Percentiles rank a stretch among this genome's conserved stretches.
Conservation (phyloP, 2,113 vertebrate genomes). For the Empidonax alnorum region DNA sequence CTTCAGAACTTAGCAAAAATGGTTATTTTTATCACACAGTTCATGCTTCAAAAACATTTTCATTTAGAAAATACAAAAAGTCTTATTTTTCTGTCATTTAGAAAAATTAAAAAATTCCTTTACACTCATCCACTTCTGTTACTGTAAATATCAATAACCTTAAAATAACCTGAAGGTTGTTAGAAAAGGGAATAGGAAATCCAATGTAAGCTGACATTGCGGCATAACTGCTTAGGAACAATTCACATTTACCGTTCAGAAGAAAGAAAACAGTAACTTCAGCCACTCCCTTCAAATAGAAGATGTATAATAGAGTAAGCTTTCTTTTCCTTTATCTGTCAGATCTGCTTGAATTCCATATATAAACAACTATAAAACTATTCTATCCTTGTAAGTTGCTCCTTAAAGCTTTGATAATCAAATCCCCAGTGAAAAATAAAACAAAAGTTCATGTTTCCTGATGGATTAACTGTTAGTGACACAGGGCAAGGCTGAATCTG, state of each 20-base stretch:
- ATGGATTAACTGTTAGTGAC: not conserved
- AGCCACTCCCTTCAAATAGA: not conserved
- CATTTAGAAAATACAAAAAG: not conserved
- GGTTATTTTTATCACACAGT: not conserved
- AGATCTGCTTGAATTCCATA: not conserved
- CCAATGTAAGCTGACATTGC: not conserved
- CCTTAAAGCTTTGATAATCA: not conserved
- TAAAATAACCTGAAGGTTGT: not conserved
- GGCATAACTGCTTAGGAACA: not conserved
- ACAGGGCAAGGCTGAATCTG: not conserved
- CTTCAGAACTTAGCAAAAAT: not conserved
- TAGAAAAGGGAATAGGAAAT: not conserved
- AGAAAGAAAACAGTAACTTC: not conserved
- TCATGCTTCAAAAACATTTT: not conserved
- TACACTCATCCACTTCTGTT: not conserved
- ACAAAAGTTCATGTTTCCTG: not conserved
- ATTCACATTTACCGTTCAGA: not conserved
- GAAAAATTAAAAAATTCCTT: not conserved
- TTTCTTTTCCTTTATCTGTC: not conserved
- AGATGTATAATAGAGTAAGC: not conserved
- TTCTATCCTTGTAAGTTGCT: not conserved
- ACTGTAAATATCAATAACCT: not conserved
- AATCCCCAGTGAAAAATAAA: slow-evolving; percentile 8
- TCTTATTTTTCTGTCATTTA: not conserved
- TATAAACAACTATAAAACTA: not conserved